Evolutionary conservation across 2,113 vertebrate genomes (phyloP), one percentile per base, ranked within the genome.

Genomic region (Pelecanoides urinatrix): DNA sequence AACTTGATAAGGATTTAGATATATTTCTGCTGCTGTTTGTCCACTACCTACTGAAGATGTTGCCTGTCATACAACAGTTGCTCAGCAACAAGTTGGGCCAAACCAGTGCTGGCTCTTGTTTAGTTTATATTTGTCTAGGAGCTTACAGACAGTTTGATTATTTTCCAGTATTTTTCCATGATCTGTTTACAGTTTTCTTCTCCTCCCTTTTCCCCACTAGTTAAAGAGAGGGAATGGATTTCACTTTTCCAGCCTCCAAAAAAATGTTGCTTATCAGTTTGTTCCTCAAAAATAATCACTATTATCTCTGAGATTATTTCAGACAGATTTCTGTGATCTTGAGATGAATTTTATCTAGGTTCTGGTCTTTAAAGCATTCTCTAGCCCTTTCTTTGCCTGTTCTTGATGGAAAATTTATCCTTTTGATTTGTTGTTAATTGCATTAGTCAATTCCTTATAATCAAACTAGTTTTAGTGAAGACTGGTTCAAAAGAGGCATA

Each of bases 171-270:
- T 68, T 72, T 75, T 79, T 91, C 49, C 53, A 58, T 68, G 25
- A 2, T 49, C 17, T 19, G 5, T 4, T 86, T 58, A 50, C 2
- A 75, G 12, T 21, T 65, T 72, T 75, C 27, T 55, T 42, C 22
- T 78, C 32, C 15, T 68, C 7, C 5, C 4, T 83, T 83, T 83
- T 17, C 25, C 34, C 0, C 0, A 0, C 2, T n/a, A 76, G 75
- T 50, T 79, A 80, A 81, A 49, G 15, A 84, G 22, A 56, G 2
- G 10, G 8, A 67, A 76, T 47, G 6, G 14, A 50, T 76, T 89
- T 56, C 16, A 76, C 29, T 82, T 76, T 59, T 55, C 21, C 21
- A 72, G 9, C 11, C 22, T 68, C 25, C 9, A 22, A 65, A 73
- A 73, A 70, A 53, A 3, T 27, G 5, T 42, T 63, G 3, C 6